Conservation (phyloP, 2,888 invertebrate genomes). For the Cactoblastis cactorum region DNA sequence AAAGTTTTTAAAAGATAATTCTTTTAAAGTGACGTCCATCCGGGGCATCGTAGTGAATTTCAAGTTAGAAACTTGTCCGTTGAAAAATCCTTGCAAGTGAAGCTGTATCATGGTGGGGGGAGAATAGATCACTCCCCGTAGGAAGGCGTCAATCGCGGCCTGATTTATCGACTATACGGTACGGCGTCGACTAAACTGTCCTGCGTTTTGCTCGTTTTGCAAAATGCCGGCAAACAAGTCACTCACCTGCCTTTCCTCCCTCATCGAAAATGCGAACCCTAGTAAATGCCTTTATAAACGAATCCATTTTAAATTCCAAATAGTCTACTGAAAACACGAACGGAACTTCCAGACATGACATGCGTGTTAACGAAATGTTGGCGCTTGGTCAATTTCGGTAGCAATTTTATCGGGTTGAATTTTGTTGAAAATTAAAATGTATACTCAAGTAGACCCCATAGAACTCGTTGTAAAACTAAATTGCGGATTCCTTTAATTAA, state of each 20-base stretch:
- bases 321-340: conserved; percentile 68
- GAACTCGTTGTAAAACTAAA: conserved; percentile 22
- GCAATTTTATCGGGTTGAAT: conserved; percentile 49
- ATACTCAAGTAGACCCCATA: conserved; percentile 32
- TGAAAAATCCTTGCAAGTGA: conserved; percentile 66
- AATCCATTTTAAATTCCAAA: conserved; percentile 73
- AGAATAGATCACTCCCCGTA: conserved; percentile 78
- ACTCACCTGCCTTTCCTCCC: conserved; percentile 72
- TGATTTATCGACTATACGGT: conserved; percentile 72
- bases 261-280: conserved; percentile 72
- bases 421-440: conserved; percentile 49
- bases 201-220: conserved; percentile 68
- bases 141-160: conserved; percentile 74
- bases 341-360: conserved; percentile 72
- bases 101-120: conserved; percentile 67
- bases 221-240: conserved; percentile 73
- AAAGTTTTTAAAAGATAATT: conserved; percentile 21
- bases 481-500: conserved; percentile 36
- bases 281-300: conserved; percentile 74
- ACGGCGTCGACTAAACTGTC: conserved; percentile 69
- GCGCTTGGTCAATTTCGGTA: conserved; percentile 62
- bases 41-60: conserved; percentile 35
- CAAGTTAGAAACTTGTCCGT: conserved; percentile 40
- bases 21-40: conserved; percentile 23
- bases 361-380: conserved; percentile 71